A percentile compares a stretch with the other conserved stretches of the same genome.
phyloP scores from a whole-genome alignment of 2,113 vertebrate species.

The Charina bottae region DNA sequence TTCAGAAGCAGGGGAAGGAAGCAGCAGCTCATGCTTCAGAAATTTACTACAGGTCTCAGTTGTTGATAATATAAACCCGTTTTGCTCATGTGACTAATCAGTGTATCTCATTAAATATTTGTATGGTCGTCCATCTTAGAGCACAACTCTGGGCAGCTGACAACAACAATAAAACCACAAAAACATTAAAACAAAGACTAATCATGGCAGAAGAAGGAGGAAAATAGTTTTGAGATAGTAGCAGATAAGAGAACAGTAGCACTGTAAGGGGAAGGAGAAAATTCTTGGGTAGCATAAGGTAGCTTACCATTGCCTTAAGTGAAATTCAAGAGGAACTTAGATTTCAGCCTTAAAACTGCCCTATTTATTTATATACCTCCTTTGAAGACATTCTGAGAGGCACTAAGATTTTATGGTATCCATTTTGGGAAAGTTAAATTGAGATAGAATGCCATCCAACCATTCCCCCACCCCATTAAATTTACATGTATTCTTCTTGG shows the following conservation, averaged over 20 bases:
- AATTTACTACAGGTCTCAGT: too few species aligned
- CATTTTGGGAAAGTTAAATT: background rate
- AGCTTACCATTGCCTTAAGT: too few species aligned
- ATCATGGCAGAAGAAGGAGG: background rate
- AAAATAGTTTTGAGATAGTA: background rate
- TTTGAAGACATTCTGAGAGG: background rate
- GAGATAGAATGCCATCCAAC: background rate
- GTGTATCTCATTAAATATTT: too few species aligned
- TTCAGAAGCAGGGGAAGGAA: too few species aligned
- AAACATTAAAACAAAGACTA: too few species aligned
- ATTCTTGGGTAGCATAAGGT: too few species aligned
- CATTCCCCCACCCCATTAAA: background rate
- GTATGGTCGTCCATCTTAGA: too few species aligned
- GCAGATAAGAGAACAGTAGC: background rate
- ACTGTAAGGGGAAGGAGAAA: background rate
- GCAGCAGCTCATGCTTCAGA: too few species aligned
- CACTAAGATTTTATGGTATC: background rate
- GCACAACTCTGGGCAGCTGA: too few species aligned
- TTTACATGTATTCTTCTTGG: background rate
- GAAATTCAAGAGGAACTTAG: too few species aligned
- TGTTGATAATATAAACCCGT: too few species aligned
- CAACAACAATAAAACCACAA: too few species aligned
- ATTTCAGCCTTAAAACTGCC: background rate
- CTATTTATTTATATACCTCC: background rate
- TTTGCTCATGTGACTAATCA: background rate